Percentiles rank a stretch among this genome's conserved stretches.
These are phyloP conservation scores for Centroberyx gerrardi DNA, from an alignment of 2,797 vertebrate species.

Conservation along the genomic window DNA sequence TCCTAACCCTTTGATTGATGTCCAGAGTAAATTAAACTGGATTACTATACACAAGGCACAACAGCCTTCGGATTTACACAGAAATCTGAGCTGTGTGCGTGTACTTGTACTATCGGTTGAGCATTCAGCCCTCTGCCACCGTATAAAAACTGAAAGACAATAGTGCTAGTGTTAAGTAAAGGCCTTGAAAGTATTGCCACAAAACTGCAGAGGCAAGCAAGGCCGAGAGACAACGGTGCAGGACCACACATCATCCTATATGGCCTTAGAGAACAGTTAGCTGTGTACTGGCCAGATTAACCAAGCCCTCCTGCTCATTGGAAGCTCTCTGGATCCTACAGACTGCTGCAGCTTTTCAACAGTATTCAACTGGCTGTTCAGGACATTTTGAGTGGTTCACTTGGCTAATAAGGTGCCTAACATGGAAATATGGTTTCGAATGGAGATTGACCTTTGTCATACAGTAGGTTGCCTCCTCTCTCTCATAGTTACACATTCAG, in stretches of 20 bases:
- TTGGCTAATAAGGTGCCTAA: neutral
- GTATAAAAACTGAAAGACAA: slow-evolving; percentile 62
- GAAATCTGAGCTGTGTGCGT: neutral
- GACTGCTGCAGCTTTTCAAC: slow-evolving; percentile 25
- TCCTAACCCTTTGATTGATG: neutral
- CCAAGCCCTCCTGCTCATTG: slow-evolving; percentile 28
- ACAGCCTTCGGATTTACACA: slow-evolving; percentile 11
- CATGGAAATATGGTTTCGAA: neutral
- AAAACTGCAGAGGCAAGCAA: slow-evolving; percentile 86
- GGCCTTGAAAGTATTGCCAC: slow-evolving; percentile 81
- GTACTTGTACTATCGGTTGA: slow-evolving; percentile 15
- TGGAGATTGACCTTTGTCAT: neutral
- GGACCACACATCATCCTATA: slow-evolving; percentile 74
- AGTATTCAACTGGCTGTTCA: slow-evolving; percentile 14
- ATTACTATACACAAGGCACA: neutral
- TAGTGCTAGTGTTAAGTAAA: slow-evolving; percentile 75
- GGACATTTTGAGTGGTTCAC: neutral
- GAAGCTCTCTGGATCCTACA: slow-evolving; percentile 44
- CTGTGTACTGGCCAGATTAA: slow-evolving; percentile 31
- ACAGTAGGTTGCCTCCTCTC: neutral
- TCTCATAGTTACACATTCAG: neutral
- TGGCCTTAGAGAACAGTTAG: slow-evolving; percentile 62
- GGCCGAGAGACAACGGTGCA: slow-evolving; percentile 71
- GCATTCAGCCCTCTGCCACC: slow-evolving; percentile 41
- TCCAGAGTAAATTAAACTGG: neutral